Percentiles rank a stretch among this genome's conserved stretches.
phyloP scores from a whole-genome alignment of 2,888 invertebrate genomes.

The Plebejus argus region DNA sequence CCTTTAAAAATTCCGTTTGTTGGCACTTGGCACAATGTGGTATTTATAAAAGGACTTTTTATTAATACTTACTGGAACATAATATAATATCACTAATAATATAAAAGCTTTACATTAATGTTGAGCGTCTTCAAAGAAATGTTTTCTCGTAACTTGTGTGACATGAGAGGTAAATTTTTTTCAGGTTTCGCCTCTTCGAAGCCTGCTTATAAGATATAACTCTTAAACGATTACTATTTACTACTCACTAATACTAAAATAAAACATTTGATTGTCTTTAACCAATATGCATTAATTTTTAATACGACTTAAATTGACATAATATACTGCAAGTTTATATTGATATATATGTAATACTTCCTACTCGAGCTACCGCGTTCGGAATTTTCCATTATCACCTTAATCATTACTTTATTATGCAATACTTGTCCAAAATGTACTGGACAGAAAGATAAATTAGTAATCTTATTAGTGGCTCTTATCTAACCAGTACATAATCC shows the following conservation, averaged over 20 bases:
- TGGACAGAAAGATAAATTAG: conserved; percentile 13
- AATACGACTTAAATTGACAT: too few species aligned
- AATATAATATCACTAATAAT: too few species aligned
- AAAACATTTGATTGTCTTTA: not conserved
- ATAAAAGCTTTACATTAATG: too few species aligned
- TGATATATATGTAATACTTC: conserved; percentile 16
- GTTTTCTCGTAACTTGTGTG: too few species aligned
- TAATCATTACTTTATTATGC: conserved; percentile 8
- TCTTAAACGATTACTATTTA: too few species aligned
- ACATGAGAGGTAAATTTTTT: too few species aligned
- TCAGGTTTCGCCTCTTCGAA: too few species aligned
- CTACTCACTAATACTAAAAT: too few species aligned
- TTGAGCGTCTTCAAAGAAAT: too few species aligned
- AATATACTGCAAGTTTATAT: conserved; percentile 5
- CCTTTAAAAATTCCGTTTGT: not conserved
- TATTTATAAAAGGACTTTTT: too few species aligned
- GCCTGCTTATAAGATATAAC: too few species aligned
- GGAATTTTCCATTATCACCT: conserved; percentile 30
- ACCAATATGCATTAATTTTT: not conserved
- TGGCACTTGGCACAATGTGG: not conserved
- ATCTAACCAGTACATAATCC: conserved; percentile 20
- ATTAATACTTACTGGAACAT: too few species aligned
- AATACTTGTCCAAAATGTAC: conserved; percentile 24
- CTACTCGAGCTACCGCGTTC: conserved; percentile 7
- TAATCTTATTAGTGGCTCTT: conserved; percentile 23